Evolutionary conservation across 2,888 invertebrate genomes (phyloP).

Genomic region (Magallana nippona): DNA sequence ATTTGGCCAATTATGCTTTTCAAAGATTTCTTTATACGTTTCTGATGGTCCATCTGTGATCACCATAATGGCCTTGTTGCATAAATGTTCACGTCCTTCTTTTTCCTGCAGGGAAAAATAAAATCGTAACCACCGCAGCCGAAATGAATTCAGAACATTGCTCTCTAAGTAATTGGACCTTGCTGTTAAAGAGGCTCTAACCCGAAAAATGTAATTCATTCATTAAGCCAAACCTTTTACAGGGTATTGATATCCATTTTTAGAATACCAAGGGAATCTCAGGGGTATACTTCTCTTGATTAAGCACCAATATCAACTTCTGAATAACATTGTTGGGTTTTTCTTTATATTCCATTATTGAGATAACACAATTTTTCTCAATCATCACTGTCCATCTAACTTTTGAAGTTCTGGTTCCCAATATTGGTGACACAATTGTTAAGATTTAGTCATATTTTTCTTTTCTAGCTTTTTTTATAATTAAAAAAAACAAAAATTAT

Average conservation of each 20-base stretch:
- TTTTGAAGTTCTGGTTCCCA: too few relatives aligned
- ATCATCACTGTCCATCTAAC: too few relatives aligned
- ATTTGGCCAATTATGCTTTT: constrained; percentile 85
- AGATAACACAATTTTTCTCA: too few relatives aligned
- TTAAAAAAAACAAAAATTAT: too few relatives aligned
- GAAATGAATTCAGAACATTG: background rate
- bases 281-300: background rate
- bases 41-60: constrained; percentile 99
- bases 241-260: background rate
- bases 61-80: constrained; percentile 99
- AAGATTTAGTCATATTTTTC: too few relatives aligned
- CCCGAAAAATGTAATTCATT: background rate
- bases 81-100: constrained; percentile 82
- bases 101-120: background rate
- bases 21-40: constrained; percentile 94
- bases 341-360: background rate
- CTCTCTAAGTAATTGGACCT: background rate
- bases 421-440: too few relatives aligned
- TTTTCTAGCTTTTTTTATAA: too few relatives aligned
- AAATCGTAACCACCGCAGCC: background rate
- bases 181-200: background rate
- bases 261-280: background rate
- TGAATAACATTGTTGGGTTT: background rate
- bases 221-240: background rate
- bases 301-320: background rate